Conservation (phyloP, 2,113 vertebrate genomes). For the Platysternon megacephalum region DNA sequence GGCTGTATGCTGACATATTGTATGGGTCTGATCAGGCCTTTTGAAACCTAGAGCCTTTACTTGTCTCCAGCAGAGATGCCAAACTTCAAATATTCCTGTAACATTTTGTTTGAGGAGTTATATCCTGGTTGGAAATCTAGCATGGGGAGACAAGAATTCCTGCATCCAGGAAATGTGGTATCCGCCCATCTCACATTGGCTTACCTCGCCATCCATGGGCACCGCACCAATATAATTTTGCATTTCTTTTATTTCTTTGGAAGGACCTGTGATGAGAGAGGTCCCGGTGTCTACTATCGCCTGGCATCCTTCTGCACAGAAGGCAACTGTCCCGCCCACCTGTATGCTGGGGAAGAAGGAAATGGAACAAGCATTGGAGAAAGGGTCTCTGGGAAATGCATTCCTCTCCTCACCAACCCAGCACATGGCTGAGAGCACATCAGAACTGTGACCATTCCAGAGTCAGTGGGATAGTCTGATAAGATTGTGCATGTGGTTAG, state of each 20-base stretch:
- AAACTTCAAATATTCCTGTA: neutral
- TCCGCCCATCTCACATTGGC: neutral
- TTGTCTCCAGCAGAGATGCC: neutral
- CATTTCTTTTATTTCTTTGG: slow-evolving; percentile 55
- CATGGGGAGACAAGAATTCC: neutral
- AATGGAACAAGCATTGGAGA: neutral
- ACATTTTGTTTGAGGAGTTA: fast-evolving
- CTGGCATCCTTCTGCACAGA: slow-evolving; percentile 77
- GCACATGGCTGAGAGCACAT: neutral
- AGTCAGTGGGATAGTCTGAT: neutral
- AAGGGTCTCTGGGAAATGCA: neutral
- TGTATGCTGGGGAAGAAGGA: slow-evolving; percentile 71
- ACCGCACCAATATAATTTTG: slow-evolving; percentile 72
- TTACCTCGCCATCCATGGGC: slow-evolving; percentile 67
- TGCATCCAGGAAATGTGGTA: neutral
- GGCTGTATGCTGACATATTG: neutral
- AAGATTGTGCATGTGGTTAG: neutral
- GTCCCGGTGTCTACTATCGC: slow-evolving; percentile 85
- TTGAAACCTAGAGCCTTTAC: neutral
- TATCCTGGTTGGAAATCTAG: fast-evolving
- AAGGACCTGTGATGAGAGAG: slow-evolving; percentile 76
- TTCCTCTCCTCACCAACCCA: neutral
- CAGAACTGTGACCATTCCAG: neutral
- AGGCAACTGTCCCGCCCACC: slow-evolving; percentile 47
- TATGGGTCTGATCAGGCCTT: neutral